Conservation (phyloP, 2,113 vertebrate genomes). For the Camelus dromedarius region DNA sequence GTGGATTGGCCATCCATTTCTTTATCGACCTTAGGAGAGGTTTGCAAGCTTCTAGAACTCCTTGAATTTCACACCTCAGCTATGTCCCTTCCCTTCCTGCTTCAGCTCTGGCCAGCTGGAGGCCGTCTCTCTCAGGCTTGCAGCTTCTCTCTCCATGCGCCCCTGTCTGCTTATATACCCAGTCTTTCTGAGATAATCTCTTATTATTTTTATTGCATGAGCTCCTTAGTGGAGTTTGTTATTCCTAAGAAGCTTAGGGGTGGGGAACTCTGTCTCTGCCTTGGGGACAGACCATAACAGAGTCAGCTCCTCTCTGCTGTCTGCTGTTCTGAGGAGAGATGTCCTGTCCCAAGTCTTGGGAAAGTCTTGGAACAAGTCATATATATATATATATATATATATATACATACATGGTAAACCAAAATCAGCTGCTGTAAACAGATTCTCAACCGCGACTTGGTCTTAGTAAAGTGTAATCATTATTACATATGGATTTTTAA, state of each 20-base stretch:
- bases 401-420: neutral
- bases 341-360: neutral
- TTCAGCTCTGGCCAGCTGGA: neutral
- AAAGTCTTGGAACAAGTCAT: neutral
- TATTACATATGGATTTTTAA: neutral
- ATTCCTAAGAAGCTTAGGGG: neutral
- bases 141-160: neutral
- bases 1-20: neutral
- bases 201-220: neutral
- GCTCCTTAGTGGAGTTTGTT: neutral
- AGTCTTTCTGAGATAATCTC: neutral
- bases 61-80: neutral
- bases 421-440: neutral
- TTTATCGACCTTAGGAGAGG: neutral
- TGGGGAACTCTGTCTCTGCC: neutral
- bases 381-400: too few species aligned
- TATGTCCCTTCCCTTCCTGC: neutral
- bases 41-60: neutral
- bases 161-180: neutral
- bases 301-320: neutral
- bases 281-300: neutral
- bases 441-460: neutral
- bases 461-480: neutral
- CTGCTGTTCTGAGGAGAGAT: neutral
- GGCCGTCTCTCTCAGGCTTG: neutral